Evolutionary conservation across 2,888 invertebrate species (phyloP), one percentile per base, ranked within the genome.

Genomic region (Sminthurinus aureus): DNA sequence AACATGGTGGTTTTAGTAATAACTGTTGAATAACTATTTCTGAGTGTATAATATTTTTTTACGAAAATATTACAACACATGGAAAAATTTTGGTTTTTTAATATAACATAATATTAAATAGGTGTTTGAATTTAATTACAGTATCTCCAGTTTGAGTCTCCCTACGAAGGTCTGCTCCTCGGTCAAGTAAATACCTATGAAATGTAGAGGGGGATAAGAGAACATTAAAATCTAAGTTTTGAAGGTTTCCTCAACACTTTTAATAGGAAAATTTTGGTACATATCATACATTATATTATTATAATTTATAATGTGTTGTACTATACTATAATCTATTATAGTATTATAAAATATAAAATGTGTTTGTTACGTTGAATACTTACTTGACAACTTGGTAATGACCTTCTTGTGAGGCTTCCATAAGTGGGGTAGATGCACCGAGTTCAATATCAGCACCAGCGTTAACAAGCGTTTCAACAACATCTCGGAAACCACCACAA

Each of bases 321-420:
- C 13, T 74, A 9, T n/a, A 24, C 22, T n/a, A n/a, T 69, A 20
- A 20, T 69, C 11, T 20, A 69, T 18, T 8, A 8, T 12, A 20
- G n/a, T 24, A 74, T 8, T 74, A 26, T 11, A 22, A 74, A 74
- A 24, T 22, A 26, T 24, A 22, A 74, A 12, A 69, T 69, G 18
- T 20, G 9, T 71, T 38, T 1, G 38, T 58, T 58, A 15, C 9
- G 58, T 20, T 20, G 1, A 18, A 76, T 20, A 51, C 89, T 85
- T 86, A 89, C 89, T 89, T 89, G 82, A 97, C 98, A 84, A 98
- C 93, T 90, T 98, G 98, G 24, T 97, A 92, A 90, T 98, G 98
- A 58, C 58, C 58, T 91, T 99, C 99, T 91, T 99, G 99, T 6
- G 98, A 95, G 71, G 99, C 98, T 91, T 99, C 99, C 98, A 99